These are phyloP conservation scores for Aradus depressus DNA, from an alignment of 2,888 invertebrate species.

Conservation along the genomic window DNA sequence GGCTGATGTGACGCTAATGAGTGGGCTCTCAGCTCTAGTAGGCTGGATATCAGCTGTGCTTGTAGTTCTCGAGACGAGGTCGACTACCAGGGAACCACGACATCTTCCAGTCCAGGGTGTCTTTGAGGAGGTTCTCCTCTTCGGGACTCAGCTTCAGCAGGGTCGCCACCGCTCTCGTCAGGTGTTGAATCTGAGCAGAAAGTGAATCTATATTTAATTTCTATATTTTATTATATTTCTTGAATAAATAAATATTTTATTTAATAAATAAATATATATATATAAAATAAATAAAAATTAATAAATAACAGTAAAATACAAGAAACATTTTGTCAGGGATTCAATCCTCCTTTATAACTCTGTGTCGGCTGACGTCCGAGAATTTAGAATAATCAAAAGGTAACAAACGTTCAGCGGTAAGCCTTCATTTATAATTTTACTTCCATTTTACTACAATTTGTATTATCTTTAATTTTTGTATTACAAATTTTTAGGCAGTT, in stretches of 20 bases:
- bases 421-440: too few relatives aligned
- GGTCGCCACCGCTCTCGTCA: constrained; percentile 77
- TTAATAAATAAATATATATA: not conserved
- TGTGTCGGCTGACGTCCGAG: too few relatives aligned
- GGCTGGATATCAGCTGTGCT: constrained; percentile 24
- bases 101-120: constrained; percentile 64
- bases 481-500: too few relatives aligned
- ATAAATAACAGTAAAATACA: not conserved
- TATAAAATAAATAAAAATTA: not conserved
- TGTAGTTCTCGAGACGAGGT: constrained; percentile 31
- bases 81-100: constrained; percentile 57
- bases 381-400: too few relatives aligned
- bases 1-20: too few relatives aligned
- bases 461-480: too few relatives aligned
- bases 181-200: constrained; percentile 61
- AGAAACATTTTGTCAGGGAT: too few relatives aligned
- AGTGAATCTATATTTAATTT: not conserved
- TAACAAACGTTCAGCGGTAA: too few relatives aligned
- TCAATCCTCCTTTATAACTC: too few relatives aligned
- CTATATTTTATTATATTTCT: not conserved
- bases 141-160: constrained; percentile 71
- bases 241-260: not conserved
- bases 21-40: too few relatives aligned
- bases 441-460: too few relatives aligned
- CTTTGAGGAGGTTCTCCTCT: constrained; percentile 73